A percentile compares a stretch with the other conserved stretches of the same genome.
Conservation (phyloP, 2,888 invertebrate species). For the Anaspis maculata region DNA sequence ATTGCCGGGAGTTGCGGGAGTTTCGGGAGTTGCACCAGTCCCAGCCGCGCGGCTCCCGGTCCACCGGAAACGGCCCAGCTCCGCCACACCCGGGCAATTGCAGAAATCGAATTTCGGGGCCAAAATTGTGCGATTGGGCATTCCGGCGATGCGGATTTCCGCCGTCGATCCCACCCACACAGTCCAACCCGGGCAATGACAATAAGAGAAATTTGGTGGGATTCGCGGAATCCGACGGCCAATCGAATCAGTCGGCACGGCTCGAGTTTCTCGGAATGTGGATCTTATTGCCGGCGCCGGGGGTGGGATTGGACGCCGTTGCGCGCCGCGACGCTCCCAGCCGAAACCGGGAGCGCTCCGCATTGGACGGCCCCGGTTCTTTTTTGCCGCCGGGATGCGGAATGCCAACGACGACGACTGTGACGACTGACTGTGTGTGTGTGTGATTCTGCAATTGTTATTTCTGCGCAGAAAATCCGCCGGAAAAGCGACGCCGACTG, state of each 20-base stretch:
- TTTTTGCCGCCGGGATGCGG: too few relatives aligned
- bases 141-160: too few relatives aligned
- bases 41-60: background rate
- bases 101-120: too few relatives aligned
- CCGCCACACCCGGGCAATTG: too few relatives aligned
- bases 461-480: conserved; percentile 18
- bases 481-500: conserved; percentile 2
- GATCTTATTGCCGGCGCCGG: conserved; percentile 40
- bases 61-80: background rate
- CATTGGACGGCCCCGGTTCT: conserved; percentile 33
- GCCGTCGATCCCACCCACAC: conserved; percentile 18
- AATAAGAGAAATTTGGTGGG: conserved; percentile 41
- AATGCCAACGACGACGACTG: too few relatives aligned
- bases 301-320: conserved; percentile 35
- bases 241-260: conserved; percentile 38
- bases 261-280: conserved; percentile 41
- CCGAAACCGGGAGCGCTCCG: conserved; percentile 27
- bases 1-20: too few relatives aligned
- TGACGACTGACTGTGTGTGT: too few relatives aligned
- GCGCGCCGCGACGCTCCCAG: conserved; percentile 31
- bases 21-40: background rate
- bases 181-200: conserved; percentile 36
- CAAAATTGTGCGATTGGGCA: too few relatives aligned
- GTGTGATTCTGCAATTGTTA: conserved; percentile 26
- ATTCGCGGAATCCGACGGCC: conserved; percentile 38